Base-by-base conservation (phyloP, 2,888 invertebrate species). In the Cephus spinipes region DNA sequence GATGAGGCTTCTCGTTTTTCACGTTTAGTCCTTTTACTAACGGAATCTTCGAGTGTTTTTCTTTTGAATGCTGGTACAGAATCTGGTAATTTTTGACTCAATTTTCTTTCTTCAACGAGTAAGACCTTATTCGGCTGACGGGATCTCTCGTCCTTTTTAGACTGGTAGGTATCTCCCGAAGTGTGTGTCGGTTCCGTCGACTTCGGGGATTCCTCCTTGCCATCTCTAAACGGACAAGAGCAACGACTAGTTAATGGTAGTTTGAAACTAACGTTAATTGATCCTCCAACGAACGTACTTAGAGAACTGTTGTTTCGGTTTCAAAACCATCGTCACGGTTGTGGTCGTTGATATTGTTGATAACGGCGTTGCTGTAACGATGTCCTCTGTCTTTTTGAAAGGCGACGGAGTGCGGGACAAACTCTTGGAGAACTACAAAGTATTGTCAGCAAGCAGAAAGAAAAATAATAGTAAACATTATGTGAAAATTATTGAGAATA, bases 341-440 rank as follows among this genome's bases (percentile, higher is more conserved):
- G 74, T 73, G 12, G 30, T 34, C 15, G 15, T 69, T 30, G 9
- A 74, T 36, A 23, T 69, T 6, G 40, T 15, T 15, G 40, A 40
- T 15, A 15, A 15, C 15, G 40, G 40, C 11, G 80, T 79, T 11
- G 88, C 89, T 34, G 91, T 89, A 74, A 91, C 87, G n/a, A 91
- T 90, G 77, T 91, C 91, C 80, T 91, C 91, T 55, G 91, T 91
- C 83, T 95, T 95, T 81, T 96, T 94, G 91, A 97, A 97, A 73
- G 97, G 97, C 30, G 97, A 97, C 23, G 97, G 97, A 0, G 97
- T 97, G 82, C 97, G 94, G n/a, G 97, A 97, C 73, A 96, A 93
- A 87, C 96, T 97, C 89, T 94, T 94, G 33, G 95, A 95, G 90
- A 94, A 95, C 89, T 95, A 76, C 31, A 79, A 74, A 40, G 77